Base-by-base conservation (phyloP, 2,113 vertebrate genomes). In the Leptobrachium ailaonicum region DNA sequence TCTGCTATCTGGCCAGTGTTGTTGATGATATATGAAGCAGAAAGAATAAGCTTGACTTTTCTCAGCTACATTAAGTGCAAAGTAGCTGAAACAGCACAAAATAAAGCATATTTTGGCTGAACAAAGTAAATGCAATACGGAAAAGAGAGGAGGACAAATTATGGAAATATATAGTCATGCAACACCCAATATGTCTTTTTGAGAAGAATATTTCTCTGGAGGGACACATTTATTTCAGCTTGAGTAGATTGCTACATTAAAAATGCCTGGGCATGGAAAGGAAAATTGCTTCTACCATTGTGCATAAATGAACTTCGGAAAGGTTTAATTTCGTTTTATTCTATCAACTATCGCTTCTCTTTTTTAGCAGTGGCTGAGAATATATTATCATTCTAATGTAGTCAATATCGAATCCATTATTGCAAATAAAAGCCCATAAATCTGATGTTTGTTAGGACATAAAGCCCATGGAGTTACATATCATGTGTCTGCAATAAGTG, bases 31-130 rank as follows among this genome's bases (percentile, higher is more conserved):
- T 75, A 81, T 81, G 79, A 81, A 81, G 79, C 79, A 81, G 79
- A 81, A 81, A 81, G 72, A 81, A 81, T 81, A 81, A 81, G 79
- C 79, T 81, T 81, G 79, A 81, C 71, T 81, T 75, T 81, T 81
- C 79, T 81, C 71, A 81, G 79, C 79, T 69, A 81, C 79, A 81
- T 81, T 81, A 81, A 81, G 71, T 81, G 20, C 72, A 81, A 81
- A 81, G 63, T 11, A 81, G 79, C 79, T 81, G 79, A 81, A 75
- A 81, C 79, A 81, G 79, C 79, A 81, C 71, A 81, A 81, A 81
- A 74, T 72, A 80, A 80, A 62, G 66, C 71, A 81, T 69, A 75
- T 75, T 81, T 81, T 81, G 79, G 71, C 78, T 81, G 79, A 81
- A 81, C 79, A 74, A 81, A 81, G 71, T 75, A 75, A 80, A 81